phyloP scores from a whole-genome alignment of 2,888 invertebrate species.

The Ormyrus labotus region DNA sequence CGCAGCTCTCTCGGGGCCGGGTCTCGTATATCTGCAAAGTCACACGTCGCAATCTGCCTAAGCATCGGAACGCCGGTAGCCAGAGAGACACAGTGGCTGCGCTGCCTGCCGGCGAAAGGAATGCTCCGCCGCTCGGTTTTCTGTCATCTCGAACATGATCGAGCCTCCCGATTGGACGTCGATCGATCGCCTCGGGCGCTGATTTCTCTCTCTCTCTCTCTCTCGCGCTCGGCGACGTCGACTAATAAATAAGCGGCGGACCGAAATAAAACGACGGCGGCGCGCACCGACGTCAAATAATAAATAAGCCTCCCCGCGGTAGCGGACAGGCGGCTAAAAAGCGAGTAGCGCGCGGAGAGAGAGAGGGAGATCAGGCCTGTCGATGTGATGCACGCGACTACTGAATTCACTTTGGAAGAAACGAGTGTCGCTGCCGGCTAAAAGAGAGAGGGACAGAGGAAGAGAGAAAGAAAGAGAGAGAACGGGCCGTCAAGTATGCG shows the following conservation, averaged over 20 bases:
- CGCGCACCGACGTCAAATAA: slow-evolving; percentile 47
- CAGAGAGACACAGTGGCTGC: no score
- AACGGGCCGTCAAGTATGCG: slow-evolving; percentile 65
- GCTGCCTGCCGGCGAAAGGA: no score
- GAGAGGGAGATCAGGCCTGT: slow-evolving; percentile 29
- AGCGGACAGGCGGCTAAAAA: background rate
- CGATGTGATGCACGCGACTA: slow-evolving; percentile 42
- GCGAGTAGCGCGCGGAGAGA: background rate
- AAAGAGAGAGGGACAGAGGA: slow-evolving; percentile 3
- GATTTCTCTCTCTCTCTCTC: slow-evolving; percentile 8
- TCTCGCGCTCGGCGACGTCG: background rate
- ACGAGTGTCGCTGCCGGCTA: slow-evolving; percentile 42
- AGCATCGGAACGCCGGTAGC: no score
- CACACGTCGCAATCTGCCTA: no score
- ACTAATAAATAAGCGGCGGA: slow-evolving; percentile 40
- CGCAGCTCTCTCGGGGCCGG: no score
- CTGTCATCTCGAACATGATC: slow-evolving; percentile 27
- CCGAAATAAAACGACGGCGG: slow-evolving; percentile 3
- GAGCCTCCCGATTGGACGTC: slow-evolving; percentile 19
- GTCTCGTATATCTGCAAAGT: no score
- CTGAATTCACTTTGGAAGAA: slow-evolving; percentile 52
- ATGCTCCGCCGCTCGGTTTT: background rate
- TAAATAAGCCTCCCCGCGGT: slow-evolving; percentile 42
- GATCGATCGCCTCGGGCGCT: slow-evolving; percentile 17
- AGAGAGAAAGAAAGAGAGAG: slow-evolving; percentile 32